These are phyloP conservation scores for Meganola albula DNA, from an alignment of 2,888 invertebrate species.

Conservation along the genomic window DNA sequence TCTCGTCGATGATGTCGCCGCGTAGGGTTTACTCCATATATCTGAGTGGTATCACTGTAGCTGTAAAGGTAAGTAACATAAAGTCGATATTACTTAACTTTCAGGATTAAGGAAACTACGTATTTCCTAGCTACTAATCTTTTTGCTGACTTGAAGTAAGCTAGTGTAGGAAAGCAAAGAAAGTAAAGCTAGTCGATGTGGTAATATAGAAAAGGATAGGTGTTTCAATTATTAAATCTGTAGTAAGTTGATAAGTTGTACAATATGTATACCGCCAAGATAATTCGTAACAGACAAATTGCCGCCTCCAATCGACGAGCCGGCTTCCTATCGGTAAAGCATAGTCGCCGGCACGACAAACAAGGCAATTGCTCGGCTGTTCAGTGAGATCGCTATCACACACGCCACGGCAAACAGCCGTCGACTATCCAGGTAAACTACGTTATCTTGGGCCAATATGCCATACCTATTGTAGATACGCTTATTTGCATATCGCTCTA, in stretches of 20 bases:
- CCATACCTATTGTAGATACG: constrained; percentile 32
- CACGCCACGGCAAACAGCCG: constrained; percentile 40
- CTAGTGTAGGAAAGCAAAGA: too few relatives aligned
- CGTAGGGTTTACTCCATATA: constrained; percentile 36
- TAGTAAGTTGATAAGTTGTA: too few relatives aligned
- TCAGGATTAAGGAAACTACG: too few relatives aligned
- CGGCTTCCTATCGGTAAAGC: constrained; percentile 20
- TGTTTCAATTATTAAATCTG: too few relatives aligned
- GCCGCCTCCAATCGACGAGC: constrained; percentile 34
- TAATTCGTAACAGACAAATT: constrained; percentile 29
- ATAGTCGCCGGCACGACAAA: constrained; percentile 54
- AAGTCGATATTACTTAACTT: too few relatives aligned
- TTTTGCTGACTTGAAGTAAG: too few relatives aligned
- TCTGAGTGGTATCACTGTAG: constrained; percentile 49
- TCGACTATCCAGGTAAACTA: constrained; percentile 32
- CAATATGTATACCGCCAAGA: neutral
- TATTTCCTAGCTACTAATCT: too few relatives aligned
- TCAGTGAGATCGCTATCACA: constrained; percentile 53
- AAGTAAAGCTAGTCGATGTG: too few relatives aligned
- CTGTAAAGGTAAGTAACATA: too few relatives aligned
- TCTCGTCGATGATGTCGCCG: constrained; percentile 46
- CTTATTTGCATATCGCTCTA: constrained; percentile 33
- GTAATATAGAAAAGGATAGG: too few relatives aligned
- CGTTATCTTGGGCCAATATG: constrained; percentile 39
- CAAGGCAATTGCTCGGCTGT: constrained; percentile 62